phyloP scores from a whole-genome alignment of 2,888 invertebrate species.

The Acrobasis suavella region DNA sequence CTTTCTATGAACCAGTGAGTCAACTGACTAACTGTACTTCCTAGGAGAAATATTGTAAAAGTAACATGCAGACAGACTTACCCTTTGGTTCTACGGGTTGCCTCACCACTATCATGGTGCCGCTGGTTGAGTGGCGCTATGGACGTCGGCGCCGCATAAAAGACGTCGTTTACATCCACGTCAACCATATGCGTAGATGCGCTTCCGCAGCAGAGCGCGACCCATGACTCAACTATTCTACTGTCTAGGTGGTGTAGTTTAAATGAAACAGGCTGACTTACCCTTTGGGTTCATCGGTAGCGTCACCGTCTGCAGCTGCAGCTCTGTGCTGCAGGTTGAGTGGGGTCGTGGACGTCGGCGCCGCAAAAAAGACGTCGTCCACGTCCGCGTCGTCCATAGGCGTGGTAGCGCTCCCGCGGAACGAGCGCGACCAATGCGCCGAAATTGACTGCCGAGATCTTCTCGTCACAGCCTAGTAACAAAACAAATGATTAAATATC shows the following conservation, averaged over 20 bases:
- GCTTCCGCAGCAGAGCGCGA: conserved; percentile 87
- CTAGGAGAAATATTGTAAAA: neutral
- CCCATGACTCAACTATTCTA: conserved; percentile 43
- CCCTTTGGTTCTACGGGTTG: conserved; percentile 67
- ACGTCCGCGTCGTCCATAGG: conserved; percentile 66
- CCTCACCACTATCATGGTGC: conserved; percentile 72
- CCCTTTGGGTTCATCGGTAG: conserved; percentile 67
- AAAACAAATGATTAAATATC: conserved; percentile 15
- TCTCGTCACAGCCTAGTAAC: conserved; percentile 79
- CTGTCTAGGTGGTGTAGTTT: neutral
- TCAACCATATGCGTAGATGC: conserved; percentile 65
- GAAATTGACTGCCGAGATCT: conserved; percentile 81
- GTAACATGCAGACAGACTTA: conserved; percentile 60
- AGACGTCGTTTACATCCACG: conserved; percentile 68
- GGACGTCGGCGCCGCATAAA: conserved; percentile 62
- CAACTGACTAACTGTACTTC: too few species aligned
- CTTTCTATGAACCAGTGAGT: too few species aligned
- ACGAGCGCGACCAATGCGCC: conserved; percentile 87
- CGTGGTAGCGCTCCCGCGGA: conserved; percentile 81
- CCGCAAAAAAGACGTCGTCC: conserved; percentile 70
- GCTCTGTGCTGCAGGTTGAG: conserved; percentile 80
- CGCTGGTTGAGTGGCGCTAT: conserved; percentile 72
- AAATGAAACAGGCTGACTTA: conserved; percentile 67
- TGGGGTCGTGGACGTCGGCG: conserved; percentile 57
- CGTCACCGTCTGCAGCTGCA: conserved; percentile 66